A percentile compares a stretch with the other conserved stretches of the same genome.
Evolutionary conservation across 2,888 invertebrate species (phyloP).

Genomic region (Dorcus hopei): DNA sequence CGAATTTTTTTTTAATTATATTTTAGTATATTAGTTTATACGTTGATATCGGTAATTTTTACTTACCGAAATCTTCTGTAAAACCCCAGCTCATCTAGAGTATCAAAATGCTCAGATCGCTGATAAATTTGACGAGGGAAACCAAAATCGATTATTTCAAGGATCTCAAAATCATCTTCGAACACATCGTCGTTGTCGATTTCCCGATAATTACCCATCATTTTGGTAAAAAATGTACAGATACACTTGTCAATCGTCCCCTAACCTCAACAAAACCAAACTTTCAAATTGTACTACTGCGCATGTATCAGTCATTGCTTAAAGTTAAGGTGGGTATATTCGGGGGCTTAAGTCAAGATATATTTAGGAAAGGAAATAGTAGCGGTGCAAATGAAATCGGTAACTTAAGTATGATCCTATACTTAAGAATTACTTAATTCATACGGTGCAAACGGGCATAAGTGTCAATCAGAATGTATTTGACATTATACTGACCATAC

Average conservation of each 20-base stretch:
- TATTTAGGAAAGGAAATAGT: not conserved
- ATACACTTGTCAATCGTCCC: not conserved
- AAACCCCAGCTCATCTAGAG: not conserved
- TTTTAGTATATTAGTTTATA: no score
- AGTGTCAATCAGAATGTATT: no score
- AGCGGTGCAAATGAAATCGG: constrained; percentile 1
- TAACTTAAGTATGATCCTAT: constrained; percentile 1
- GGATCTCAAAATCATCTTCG: not conserved
- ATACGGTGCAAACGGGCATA: no score
- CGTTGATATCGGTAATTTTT: no score
- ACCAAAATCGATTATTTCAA: not conserved
- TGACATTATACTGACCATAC: no score
- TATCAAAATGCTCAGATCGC: constrained; percentile 1
- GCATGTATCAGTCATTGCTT: not conserved
- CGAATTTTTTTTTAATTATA: no score
- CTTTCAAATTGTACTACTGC: not conserved
- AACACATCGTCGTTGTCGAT: not conserved
- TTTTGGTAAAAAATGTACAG: not conserved
- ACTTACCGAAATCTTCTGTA: not conserved
- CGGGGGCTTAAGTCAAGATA: not conserved
- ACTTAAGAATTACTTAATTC: no score
- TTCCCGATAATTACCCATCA: not conserved
- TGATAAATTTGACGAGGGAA: not conserved
- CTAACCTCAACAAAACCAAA: not conserved
- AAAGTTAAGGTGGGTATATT: not conserved